Evolutionary conservation across 1,140 invertebrate species (phyloP), one percentile per base, ranked within the genome.

Genomic region (Apis laboriosa): DNA sequence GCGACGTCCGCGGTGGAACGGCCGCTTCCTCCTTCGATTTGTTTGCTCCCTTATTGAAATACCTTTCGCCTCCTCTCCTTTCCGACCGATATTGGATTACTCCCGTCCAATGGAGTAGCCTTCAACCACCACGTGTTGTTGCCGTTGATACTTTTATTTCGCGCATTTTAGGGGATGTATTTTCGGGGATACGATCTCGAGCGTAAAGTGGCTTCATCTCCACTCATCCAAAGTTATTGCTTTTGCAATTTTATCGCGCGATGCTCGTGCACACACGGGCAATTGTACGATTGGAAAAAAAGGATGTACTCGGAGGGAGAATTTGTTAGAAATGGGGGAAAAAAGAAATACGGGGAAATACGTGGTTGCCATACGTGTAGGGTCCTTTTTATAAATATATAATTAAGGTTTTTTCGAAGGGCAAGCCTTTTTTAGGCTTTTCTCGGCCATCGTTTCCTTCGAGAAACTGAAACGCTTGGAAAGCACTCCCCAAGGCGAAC

Each of bases 391-490:
- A 56, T 82, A 82, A 82, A 82, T 82, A 77, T 55, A 75, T 82
- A 77, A 82, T 82, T 77, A 82, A 61, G 43, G 61, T 21, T 82
- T 77, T 77, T 77, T 80, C 72, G 71, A 61, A 68, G 55, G 53
- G 64, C 55, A 84, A 72, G 53, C 66, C 34, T 51, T 77, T 77
- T 34, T 34, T 34, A 60, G 61, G 58, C 68, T 34, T 34, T 28
- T 9, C 34, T 55, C 34, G 67, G 76, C 80, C 70, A 66, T 66
- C 81, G 64, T 75, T 83, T 86, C 72, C 72, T 83, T 71, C 86
- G 58, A 86, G 86, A 77, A 86, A 84, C 85, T 84, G 76, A 43
- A 43, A 77, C 81, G 84, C 72, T 86, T 86, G 56, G 85, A 86
- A 87, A 87, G 80, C 70, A 77, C 63, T 86, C 72, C 86, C 86